A percentile compares a stretch with the other conserved stretches of the same genome.
Evolutionary conservation across 2,113 vertebrate species (phyloP).

Genomic region (Bucco capensis): DNA sequence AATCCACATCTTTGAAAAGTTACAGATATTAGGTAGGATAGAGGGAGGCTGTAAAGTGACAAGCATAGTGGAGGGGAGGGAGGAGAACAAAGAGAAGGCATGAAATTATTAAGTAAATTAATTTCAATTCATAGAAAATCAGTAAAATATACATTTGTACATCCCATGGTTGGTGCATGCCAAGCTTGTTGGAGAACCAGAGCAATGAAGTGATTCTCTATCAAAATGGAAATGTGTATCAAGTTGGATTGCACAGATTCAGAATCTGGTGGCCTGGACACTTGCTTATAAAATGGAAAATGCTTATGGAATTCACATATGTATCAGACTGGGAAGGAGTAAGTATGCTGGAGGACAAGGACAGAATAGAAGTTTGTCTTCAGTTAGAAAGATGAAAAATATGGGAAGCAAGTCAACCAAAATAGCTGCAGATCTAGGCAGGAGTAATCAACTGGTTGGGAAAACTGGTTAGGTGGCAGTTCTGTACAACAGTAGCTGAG

Average conservation of each 20-base stretch:
- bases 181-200: not conserved
- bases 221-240: not conserved
- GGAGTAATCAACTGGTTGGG: not conserved
- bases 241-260: not conserved
- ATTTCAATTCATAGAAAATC: not conserved
- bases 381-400: not conserved
- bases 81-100: not conserved
- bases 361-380: not conserved
- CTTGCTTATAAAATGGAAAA: not conserved
- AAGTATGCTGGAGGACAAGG: not conserved
- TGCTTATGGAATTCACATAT: not conserved
- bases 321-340: not conserved
- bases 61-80: not conserved
- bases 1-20: not conserved
- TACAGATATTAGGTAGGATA: not conserved
- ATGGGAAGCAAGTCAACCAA: not conserved
- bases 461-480: constrained; percentile 15
- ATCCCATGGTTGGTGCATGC: not conserved
- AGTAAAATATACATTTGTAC: not conserved
- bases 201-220: not conserved
- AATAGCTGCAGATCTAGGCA: not conserved
- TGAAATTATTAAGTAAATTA: not conserved
- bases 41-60: not conserved
- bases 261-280: not conserved
- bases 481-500: not conserved